Base-by-base conservation (phyloP, 2,797 vertebrate genomes). In the Gallinago nigripennis region DNA sequence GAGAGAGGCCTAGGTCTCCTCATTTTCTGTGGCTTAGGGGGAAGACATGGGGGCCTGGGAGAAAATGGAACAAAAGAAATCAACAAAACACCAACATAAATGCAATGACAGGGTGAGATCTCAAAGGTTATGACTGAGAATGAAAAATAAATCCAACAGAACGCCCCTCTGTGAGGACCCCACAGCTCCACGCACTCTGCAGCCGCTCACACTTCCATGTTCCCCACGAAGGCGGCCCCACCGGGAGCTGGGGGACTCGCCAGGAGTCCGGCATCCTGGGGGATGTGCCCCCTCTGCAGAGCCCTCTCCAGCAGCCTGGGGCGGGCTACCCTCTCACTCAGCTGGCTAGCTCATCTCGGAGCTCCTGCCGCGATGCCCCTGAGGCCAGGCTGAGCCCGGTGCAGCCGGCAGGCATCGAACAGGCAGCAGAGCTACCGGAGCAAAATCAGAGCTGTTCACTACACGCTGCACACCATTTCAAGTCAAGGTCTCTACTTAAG, bases 21-120 rank as follows among this genome's bases (percentile, higher is more conserved):
- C 98, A 99, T 99, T 99, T 99, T 99, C 99, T 99, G 99, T 99
- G 99, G 99, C 97, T 99, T 99, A 98, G 99, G 99, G 99, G 99
- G 99, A 96, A 99, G 99, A 97, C 98, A 99, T 97, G 99, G 99
- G 98, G 99, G 99, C 98, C 99, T 99, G 98, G 97, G 98, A 98
- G 98, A 98, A 98, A 97, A 98, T 82, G 98, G 98, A 98, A 97
- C 94, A 97, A 89, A 96, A 89, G 57, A 93, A 96, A 95, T 96
- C 88, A 96, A 95, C 96, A 98, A 69, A 97, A 96, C 95, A 97
- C 97, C 95, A 97, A 96, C 76, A 65, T 56, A 96, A 98, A 98
- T 82, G 95, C 95, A 96, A 63, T 75, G 96, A 91, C 45, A 83
- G 97, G 97, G 97, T 83, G 79, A 92, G 50, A 92, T 93, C 86